Percentiles rank a stretch among this genome's conserved stretches.
phyloP scores from a whole-genome alignment of 2,797 vertebrate genomes.

The Pteropus rufus region DNA sequence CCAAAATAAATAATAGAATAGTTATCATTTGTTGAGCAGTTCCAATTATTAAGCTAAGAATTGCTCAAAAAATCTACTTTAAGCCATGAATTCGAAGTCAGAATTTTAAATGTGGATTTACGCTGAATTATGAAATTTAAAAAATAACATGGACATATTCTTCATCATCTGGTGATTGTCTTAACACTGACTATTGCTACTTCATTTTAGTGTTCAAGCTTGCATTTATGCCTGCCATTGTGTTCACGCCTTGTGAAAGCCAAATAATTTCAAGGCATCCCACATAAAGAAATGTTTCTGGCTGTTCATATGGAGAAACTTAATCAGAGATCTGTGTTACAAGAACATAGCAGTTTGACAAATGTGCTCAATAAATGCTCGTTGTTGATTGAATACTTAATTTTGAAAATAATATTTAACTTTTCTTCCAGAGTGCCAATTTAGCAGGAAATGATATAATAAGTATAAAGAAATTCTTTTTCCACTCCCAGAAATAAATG shows the following conservation, averaged over 20 bases:
- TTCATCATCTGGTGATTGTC: neutral
- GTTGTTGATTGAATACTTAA: neutral
- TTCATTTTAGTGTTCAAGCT: neutral
- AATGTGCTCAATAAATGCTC: neutral
- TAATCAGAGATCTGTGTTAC: neutral
- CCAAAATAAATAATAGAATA: neutral
- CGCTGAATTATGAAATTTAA: neutral
- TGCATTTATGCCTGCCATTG: neutral
- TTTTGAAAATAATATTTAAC: slow-evolving; percentile 45
- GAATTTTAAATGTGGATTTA: slow-evolving; percentile 35
- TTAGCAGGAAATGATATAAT: slow-evolving; percentile 11
- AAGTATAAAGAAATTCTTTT: slow-evolving; percentile 12
- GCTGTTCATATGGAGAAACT: neutral
- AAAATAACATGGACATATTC: neutral
- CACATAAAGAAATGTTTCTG: neutral
- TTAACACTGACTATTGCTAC: neutral
- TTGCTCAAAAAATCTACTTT: neutral
- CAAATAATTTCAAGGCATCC: neutral
- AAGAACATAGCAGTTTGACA: neutral
- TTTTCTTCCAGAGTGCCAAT: neutral
- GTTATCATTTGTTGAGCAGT: neutral
- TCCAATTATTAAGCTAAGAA: neutral
- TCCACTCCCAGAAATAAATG: neutral
- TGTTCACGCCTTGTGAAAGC: neutral
- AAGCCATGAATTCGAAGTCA: neutral